phyloP scores from a whole-genome alignment of 2,888 invertebrate species.

The Noctua fimbriata region DNA sequence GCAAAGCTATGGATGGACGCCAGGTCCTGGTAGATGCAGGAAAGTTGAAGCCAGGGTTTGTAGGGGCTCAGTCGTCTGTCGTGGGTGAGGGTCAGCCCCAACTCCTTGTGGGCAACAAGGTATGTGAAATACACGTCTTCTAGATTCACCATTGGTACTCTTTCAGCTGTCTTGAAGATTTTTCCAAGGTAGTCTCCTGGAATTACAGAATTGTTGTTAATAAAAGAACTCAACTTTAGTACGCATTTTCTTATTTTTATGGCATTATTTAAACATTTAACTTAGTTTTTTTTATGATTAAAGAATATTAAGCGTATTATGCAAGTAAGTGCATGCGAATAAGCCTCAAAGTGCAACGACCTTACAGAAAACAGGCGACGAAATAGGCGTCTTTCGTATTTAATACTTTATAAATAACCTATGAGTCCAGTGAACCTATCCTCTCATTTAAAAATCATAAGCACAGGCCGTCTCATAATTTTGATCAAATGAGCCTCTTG shows the following conservation, averaged over 20 bases:
- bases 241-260: neutral
- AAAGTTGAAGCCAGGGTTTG: slow-evolving; percentile 67
- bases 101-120: slow-evolving; percentile 89
- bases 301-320: neutral
- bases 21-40: slow-evolving; percentile 77
- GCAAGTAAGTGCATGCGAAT: neutral
- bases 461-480: too few relatives aligned
- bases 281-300: neutral
- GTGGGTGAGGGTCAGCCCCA: slow-evolving; percentile 89
- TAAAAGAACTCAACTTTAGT: neutral
- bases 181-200: slow-evolving; percentile 78
- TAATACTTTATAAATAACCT: neutral
- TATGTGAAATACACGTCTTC: slow-evolving; percentile 94
- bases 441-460: too few relatives aligned
- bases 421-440: neutral
- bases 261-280: neutral
- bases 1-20: slow-evolving; percentile 77
- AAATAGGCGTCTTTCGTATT: neutral
- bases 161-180: slow-evolving; percentile 89
- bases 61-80: slow-evolving; percentile 88
- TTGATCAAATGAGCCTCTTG: neutral
- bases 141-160: slow-evolving; percentile 91
- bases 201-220: slow-evolving; percentile 49
- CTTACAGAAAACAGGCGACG: neutral
- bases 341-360: neutral